Evolutionary conservation across 2,888 invertebrate genomes (phyloP), one percentile per base, ranked within the genome.

Genomic region (Spodoptera picta): DNA sequence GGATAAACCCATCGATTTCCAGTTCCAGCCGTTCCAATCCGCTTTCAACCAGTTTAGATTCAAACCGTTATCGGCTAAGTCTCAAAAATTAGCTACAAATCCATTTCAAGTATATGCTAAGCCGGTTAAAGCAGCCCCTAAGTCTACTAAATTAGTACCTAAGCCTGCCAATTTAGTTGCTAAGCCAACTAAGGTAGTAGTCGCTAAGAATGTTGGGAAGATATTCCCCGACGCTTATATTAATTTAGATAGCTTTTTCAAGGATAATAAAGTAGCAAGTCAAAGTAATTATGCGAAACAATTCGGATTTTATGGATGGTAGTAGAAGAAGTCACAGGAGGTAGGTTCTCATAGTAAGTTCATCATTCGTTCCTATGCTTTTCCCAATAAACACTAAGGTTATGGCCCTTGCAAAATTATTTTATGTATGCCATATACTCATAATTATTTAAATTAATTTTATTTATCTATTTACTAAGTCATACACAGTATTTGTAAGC

Each of bases 211-310:
- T 10, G 63, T 69, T 27, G 74, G 80, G 4, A 83, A 80, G 56
- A 60, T 77, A 31, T 83, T 82, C 48, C 84, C 86, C 4, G 77
- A 83, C 57, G 72, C 78, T 48, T 83, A 81, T 53, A 80, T 82
- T 67, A 76, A 80, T 67, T 80, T 86, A 75, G 82, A 86, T 55
- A 77, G 75, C 53, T 84, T 82, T 73, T 83, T 76, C 49, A 79
- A 80, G 27, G 65, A 76, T 43, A 68, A 69, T 44, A 69, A 58
- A 36, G 4, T 36, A 9, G 4, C 36, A 36, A 36, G 36, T 53
- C 58, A 69, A 58, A 65, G 46, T 41, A 65, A 60, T 54, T 64
- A 65, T 55, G 65, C 64, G 27, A 68, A 63, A 46, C 61, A 66
- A 51, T 66, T 59, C 49, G 71, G 73, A 53, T 77, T 77, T 67